Base-by-base conservation (phyloP, 2,888 invertebrate genomes). In the Caenorhabditis macrosperma region DNA sequence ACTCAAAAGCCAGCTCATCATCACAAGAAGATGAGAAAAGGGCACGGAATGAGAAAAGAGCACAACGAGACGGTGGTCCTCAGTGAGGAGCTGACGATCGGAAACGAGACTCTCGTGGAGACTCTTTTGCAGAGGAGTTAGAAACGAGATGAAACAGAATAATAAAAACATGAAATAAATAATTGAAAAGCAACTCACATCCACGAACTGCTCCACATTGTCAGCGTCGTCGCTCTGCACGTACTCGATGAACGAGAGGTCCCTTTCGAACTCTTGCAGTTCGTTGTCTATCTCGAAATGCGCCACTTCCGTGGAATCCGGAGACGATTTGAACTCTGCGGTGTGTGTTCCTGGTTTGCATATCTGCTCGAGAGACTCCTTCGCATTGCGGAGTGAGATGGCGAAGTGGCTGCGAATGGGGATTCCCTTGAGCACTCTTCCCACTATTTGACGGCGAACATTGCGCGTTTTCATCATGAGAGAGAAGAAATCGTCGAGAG, bases 391-490 rank as follows among this genome's bases (percentile, higher is more conserved):
- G 17, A 91, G 82, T 12, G 88, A 89, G 50, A 90, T 86, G 7
- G 80, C 82, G 54, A 90, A 90, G 61, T 91, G 90, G 17, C 86
- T 76, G 26, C 86, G 76, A 48, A 90, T 89, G 6, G 90, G 90
- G 28, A 89, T 85, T 63, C 90, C 90, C 59, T 90, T 90, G 9
- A 90, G 81, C 4, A 90, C 89, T 15, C 88, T 81, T 46, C 89
- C 87, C 15, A 90, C 90, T 59, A 90, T 90, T 67, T 90, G 88
- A 10, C 90, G 82, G 2, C 90, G 83, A 6, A 90, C 87, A 33
- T 89, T 86, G 1, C 89, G 75, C 1, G 90, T 87, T 64, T 88
- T 81, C 82, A 89, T 87, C 90, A 90, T 90, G n/a, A 91, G 76
- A 2, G 86, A 84, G 84, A 87, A 88, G 84, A 90, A 91, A 69